These are phyloP conservation scores for Melanaphis sacchari DNA, from an alignment of 1,140 invertebrate genomes.

Conservation along the genomic window DNA sequence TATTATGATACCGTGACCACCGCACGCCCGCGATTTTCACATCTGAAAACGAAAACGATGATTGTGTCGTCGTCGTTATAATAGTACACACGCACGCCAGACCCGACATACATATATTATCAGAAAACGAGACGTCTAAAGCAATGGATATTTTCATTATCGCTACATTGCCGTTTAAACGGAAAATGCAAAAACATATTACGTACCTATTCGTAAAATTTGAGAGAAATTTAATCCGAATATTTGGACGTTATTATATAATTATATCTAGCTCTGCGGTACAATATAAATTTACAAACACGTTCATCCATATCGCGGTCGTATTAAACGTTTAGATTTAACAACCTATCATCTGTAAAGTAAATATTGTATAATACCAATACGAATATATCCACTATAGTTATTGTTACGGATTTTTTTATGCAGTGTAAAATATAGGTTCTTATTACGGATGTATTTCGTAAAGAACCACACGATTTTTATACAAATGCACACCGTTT, in stretches of 20 bases:
- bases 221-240: background rate
- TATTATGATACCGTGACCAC: background rate
- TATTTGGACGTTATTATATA: no score
- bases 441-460: background rate
- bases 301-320: background rate
- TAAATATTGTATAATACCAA: background rate
- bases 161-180: background rate
- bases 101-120: background rate
- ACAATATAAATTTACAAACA: background rate
- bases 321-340: background rate
- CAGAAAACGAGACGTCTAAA: background rate
- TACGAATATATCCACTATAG: background rate
- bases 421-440: background rate
- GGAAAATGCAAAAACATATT: background rate
- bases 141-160: background rate
- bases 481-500: background rate
- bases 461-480: background rate
- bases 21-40: background rate
- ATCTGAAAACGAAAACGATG: background rate
- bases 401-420: background rate
- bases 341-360: background rate
- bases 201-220: background rate
- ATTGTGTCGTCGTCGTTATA: background rate
- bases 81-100: background rate
- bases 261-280: no score